These are phyloP conservation scores for Drosophila seguyi DNA, from an alignment of 1,140 invertebrate genomes.

Conservation along the genomic window DNA sequence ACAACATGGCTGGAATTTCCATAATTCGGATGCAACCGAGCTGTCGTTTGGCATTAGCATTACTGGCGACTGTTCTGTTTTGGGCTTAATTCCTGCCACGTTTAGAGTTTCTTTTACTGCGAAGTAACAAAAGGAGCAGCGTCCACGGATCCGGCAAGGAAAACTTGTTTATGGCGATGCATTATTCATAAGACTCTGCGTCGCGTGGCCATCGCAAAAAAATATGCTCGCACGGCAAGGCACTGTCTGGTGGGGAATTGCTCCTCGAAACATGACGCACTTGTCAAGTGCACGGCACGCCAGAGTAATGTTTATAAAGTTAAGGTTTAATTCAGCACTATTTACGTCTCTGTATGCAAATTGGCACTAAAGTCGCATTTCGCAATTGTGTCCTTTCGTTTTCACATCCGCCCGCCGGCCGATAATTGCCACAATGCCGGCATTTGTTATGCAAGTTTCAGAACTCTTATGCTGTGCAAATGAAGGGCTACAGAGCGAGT, in stretches of 20 bases:
- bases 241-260: not conserved
- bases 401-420: not conserved
- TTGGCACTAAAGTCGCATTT: not conserved
- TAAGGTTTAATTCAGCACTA: slow-evolving; percentile 5
- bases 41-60: slow-evolving; percentile 30
- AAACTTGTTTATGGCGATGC: slow-evolving; percentile 26
- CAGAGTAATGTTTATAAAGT: slow-evolving; percentile 18
- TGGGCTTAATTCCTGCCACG: slow-evolving; percentile 27
- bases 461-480: not conserved
- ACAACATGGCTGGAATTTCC: slow-evolving; percentile 16
- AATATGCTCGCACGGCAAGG: slow-evolving; percentile 7
- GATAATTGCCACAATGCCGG: slow-evolving; percentile 1
- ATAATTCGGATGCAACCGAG: slow-evolving; percentile 28
- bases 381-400: not conserved
- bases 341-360: slow-evolving; percentile 15
- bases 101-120: slow-evolving; percentile 20
- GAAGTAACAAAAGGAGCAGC: slow-evolving; percentile 16
- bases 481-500: not conserved
- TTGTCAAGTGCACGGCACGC: slow-evolving; percentile 12
- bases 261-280: not conserved
- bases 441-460: not conserved
- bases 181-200: slow-evolving; percentile 35
- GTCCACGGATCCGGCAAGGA: slow-evolving; percentile 12
- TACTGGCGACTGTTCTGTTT: slow-evolving; percentile 9
- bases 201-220: slow-evolving; percentile 15